Conservation (phyloP, 2,888 invertebrate genomes). For the Apamea monoglypha region DNA sequence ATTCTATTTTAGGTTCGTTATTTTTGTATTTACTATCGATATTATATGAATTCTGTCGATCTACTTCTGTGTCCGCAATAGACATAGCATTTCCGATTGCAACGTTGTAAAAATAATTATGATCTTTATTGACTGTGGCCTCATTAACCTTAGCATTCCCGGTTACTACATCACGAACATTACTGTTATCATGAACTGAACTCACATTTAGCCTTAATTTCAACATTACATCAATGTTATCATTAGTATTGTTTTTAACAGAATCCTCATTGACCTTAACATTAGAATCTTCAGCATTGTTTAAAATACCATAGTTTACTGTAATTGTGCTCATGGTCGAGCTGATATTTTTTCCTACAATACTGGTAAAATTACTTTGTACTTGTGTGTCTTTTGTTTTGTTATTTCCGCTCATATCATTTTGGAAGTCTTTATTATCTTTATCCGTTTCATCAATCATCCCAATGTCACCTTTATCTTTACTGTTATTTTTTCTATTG, state of each 20-base stretch:
- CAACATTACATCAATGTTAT: neutral
- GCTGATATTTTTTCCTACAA: neutral
- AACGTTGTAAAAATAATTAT: slow-evolving; percentile 10
- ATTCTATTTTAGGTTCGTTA: neutral
- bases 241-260: neutral
- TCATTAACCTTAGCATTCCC: neutral
- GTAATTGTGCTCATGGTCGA: neutral
- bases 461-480: neutral
- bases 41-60: slow-evolving; percentile 10
- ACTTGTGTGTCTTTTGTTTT: neutral
- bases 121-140: neutral
- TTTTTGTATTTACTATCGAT: neutral
- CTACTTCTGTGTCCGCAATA: slow-evolving; percentile 12
- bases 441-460: neutral
- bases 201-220: neutral
- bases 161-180: neutral
- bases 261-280: neutral
- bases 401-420: neutral
- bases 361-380: neutral
- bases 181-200: slow-evolving; percentile 2
- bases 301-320: neutral
- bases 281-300: neutral
- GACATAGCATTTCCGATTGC: slow-evolving; percentile 3
- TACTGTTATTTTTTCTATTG: neutral
- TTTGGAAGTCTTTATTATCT: neutral